Percentiles rank a stretch among this genome's conserved stretches.
phyloP scores from a whole-genome alignment of 2,113 vertebrate species.

The Nipponia nippon region DNA sequence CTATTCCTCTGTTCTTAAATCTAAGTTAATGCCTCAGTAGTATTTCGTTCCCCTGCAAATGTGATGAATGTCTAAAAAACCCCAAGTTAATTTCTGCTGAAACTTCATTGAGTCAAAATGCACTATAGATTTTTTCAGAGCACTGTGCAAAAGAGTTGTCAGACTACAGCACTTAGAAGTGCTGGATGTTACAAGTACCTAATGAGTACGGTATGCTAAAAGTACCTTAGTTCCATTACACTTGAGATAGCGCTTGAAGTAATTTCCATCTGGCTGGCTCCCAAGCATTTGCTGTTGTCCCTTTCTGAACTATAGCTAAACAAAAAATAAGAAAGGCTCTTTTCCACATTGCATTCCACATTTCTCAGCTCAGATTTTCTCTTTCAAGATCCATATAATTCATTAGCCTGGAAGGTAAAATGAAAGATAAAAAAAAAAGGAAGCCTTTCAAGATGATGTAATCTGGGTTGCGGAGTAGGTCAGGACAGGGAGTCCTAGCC shows the following conservation, averaged over 20 bases:
- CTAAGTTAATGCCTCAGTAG: not conserved
- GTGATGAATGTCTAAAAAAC: not conserved
- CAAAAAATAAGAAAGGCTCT: not conserved
- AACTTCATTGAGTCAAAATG: not conserved
- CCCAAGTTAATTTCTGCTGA: not conserved
- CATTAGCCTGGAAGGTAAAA: not conserved
- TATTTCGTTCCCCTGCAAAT: not conserved
- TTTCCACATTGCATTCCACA: not conserved
- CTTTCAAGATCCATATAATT: not conserved
- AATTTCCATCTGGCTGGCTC: slow-evolving; percentile 15
- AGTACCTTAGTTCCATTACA: slow-evolving; percentile 10
- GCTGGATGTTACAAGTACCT: slow-evolving; percentile 4
- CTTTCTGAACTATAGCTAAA: not conserved
- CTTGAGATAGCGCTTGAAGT: slow-evolving; percentile 20
- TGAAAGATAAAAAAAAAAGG: not conserved
- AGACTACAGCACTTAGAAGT: not conserved
- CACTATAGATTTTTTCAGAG: not conserved
- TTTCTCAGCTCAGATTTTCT: slow-evolving; percentile 29
- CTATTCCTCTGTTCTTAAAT: not conserved
- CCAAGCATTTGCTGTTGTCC: slow-evolving; percentile 2
- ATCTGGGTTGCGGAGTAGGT: not conserved
- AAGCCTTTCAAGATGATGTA: not conserved
- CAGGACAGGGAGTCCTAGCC: not conserved
- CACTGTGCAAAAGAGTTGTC: not conserved
- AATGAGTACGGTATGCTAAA: slow-evolving; percentile 10